A percentile compares a stretch with the other conserved stretches of the same genome.
These are phyloP conservation scores for Limnephilus lunatus DNA, from an alignment of 2,888 invertebrate species.

Conservation along the genomic window DNA sequence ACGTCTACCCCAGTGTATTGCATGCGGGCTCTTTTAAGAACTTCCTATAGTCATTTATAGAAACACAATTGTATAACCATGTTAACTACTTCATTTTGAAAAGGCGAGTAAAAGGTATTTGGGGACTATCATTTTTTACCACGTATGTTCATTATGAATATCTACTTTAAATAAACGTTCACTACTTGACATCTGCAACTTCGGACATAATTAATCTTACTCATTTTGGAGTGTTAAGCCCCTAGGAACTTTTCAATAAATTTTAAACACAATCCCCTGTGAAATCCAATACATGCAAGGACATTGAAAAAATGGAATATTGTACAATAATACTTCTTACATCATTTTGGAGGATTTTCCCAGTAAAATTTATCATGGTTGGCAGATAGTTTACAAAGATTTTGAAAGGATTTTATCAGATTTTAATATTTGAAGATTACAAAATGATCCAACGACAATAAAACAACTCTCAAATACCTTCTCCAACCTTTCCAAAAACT, in stretches of 20 bases:
- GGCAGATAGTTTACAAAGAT: not conserved
- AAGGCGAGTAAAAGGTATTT: slow-evolving; percentile 41
- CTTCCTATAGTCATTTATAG: slow-evolving; percentile 30
- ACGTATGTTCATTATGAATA: slow-evolving; percentile 39
- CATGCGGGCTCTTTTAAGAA: not conserved
- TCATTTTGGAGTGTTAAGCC: slow-evolving; percentile 15
- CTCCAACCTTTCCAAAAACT: too few relatives aligned
- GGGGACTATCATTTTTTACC: slow-evolving; percentile 43
- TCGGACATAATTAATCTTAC: slow-evolving; percentile 37
- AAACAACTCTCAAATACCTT: too few relatives aligned
- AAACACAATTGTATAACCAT: slow-evolving; percentile 11
- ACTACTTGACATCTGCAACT: slow-evolving; percentile 48
- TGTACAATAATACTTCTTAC: not conserved
- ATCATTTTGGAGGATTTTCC: not conserved
- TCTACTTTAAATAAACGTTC: slow-evolving; percentile 46
- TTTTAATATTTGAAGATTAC: too few relatives aligned
- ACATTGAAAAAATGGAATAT: not conserved
- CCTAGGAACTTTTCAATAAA: slow-evolving; percentile 40
- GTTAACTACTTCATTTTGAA: slow-evolving; percentile 36
- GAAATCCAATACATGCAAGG: not conserved
- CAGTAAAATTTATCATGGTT: not conserved
- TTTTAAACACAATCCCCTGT: slow-evolving; percentile 19
- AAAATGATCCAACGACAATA: too few relatives aligned
- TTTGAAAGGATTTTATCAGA: not conserved
- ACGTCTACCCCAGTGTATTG: not conserved